Evolutionary conservation across 2,888 invertebrate genomes (phyloP), one percentile per base, ranked within the genome.

Genomic region (Machimus atricapillus): DNA sequence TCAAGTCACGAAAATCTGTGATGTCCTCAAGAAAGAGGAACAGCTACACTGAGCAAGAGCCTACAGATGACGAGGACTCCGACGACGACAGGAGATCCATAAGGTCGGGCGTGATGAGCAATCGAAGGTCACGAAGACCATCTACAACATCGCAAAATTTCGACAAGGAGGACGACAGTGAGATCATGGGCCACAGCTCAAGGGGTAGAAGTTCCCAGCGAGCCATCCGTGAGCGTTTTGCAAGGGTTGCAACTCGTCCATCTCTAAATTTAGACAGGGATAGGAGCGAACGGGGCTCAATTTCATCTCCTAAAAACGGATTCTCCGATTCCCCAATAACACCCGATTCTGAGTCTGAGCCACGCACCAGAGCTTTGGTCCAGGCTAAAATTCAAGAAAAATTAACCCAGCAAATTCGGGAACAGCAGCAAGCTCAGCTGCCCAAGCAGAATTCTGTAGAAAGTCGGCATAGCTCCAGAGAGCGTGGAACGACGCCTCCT

Each of bases 1-100:
- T 94, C 83, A 94, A 95, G 89, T 95, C 96, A 3, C 94, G 96
- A 46, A 94, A 96, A 89, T 96, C 96, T 0, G 93, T 95, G 90
- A 93, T 93, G 43, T 93, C 94, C 87, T 93, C 94, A 43, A 93
- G 94, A 89, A 91, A 92, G 86, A 92, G 92, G 79, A 92, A 90
- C 87, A 93, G 92, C 86, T 93, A 92, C 77, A 90, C 90, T 1
- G 93, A 94, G 52, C 93, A 93, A 73, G 93, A 94, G 58, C 92
- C 93, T 4, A 93, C 93, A 88, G 94, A 90, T 89, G 94, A 95
- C 88, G 96, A 95, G 19, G 95, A 95, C 89, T 95, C 95, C 1
- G 95, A 95, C 78, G 93, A 94, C 23, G 94, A 94, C 88, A 92
- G 91, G 6, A 90, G 92, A 16, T 92, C 92, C 0, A 87, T 92